Evolutionary conservation across 2,113 vertebrate species (phyloP), one percentile per base, ranked within the genome.

Genomic region (Calonectris borealis): DNA sequence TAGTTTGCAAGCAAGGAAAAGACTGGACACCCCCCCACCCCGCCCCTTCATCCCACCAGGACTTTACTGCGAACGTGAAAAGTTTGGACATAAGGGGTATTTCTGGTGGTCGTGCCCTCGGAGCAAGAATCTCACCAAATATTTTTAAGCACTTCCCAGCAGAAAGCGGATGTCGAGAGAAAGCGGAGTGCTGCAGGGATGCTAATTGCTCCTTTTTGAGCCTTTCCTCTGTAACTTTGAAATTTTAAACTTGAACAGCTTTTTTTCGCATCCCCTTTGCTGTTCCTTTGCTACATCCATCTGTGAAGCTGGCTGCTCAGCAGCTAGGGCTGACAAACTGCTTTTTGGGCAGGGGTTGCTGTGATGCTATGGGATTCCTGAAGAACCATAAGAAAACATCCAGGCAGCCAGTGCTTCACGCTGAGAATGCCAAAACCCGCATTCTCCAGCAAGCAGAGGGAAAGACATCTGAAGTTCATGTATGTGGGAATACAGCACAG

Each of bases 121-220:
- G 80, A 88, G 61, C 61, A 75, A 80, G 76, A 86, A 68, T 34
- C 32, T 75, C 83, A 31, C 38, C 51, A 92, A 92, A 86, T 83
- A 85, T 96, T 97, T 95, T 90, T 81, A 88, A 95, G 84, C 88
- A 71, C 69, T 93, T 95, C 83, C 48, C 72, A 84, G 92, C 40
- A 92, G 77, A 70, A 86, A 44, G 92, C 88, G 92, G 96, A 92
- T 48, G 95, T 90, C 71, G 86, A 73, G 90, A 78, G 88, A 83
- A 88, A 94, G 86, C 83, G 77, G 72, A 85, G 57, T 64, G 49
- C 52, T 60, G 81, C 83, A 73, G 68, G 51, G 86, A 69, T 73
- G 86, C 44, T 92, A 69, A 90, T 69, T 92, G 96, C 96, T 96
- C 94, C 58, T 92, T 92, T 83, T 54, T 32, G 82, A 88, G 95